phyloP scores from a whole-genome alignment of 2,888 invertebrate genomes.

The Pheosia tremula region DNA sequence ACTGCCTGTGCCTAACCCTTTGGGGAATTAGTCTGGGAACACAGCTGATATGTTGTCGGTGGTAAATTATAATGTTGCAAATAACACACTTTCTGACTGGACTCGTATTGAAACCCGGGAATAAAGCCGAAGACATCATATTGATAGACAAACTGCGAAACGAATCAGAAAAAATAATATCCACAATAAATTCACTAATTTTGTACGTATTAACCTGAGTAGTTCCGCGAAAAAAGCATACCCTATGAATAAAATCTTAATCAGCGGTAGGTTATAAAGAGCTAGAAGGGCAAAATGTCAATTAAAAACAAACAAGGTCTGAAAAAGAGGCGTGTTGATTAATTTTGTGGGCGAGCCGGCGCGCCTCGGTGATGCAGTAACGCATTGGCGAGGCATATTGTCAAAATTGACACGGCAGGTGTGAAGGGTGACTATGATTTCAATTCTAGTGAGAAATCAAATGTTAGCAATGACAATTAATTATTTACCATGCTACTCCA shows the following conservation, averaged over 20 bases:
- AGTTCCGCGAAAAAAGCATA: slow-evolving; percentile 39
- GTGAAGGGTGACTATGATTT: slow-evolving; percentile 49
- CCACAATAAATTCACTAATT: neutral
- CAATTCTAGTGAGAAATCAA: neutral
- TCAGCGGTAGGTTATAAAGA: slow-evolving; percentile 68
- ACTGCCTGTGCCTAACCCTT: no score
- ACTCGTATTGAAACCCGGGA: no score
- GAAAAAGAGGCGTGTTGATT: slow-evolving; percentile 79
- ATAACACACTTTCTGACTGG: no score
- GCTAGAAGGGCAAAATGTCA: slow-evolving; percentile 61
- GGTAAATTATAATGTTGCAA: no score
- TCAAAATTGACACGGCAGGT: slow-evolving; percentile 71
- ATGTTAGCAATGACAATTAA: no score
- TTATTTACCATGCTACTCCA: no score
- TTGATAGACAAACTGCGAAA: no score
- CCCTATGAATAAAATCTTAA: slow-evolving; percentile 83
- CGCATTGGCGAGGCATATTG: slow-evolving; percentile 68
- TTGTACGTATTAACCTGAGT: neutral
- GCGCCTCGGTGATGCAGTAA: slow-evolving; percentile 56
- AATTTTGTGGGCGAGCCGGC: slow-evolving; percentile 69
- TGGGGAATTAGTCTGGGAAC: no score
- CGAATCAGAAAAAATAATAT: no score
- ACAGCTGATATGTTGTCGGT: no score
- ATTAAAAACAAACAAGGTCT: slow-evolving; percentile 77
- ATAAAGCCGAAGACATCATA: no score